A percentile compares a stretch with the other conserved stretches of the same genome.
These are phyloP conservation scores for Taxidea taxus DNA, from an alignment of 2,113 vertebrate species.

Conservation along the genomic window DNA sequence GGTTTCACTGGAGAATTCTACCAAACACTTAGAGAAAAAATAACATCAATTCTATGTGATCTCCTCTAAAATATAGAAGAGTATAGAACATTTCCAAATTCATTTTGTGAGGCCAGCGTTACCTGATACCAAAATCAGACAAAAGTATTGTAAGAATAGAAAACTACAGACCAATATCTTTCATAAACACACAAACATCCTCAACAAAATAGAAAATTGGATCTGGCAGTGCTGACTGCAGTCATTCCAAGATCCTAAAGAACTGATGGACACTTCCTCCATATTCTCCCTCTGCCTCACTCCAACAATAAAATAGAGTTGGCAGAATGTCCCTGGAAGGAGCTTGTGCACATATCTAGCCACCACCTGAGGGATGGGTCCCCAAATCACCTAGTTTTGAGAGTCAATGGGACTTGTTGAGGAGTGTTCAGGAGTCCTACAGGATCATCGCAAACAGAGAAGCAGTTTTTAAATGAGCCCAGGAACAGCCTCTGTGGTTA, in stretches of 20 bases:
- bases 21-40: neutral
- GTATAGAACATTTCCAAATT: neutral
- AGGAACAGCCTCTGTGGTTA: neutral
- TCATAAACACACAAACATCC: neutral
- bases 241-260: neutral
- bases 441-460: neutral
- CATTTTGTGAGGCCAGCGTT: neutral
- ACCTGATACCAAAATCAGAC: too few species aligned
- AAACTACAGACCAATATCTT: too few species aligned
- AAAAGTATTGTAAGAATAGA: too few species aligned
- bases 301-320: neutral
- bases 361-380: too few species aligned
- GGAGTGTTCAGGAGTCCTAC: neutral
- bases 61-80: neutral
- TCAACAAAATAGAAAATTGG: slow-evolving; percentile 1
- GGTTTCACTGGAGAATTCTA: neutral
- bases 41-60: neutral
- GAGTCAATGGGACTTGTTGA: neutral
- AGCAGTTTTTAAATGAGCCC: neutral
- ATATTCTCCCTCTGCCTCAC: neutral
- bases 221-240: neutral
- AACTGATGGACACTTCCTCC: neutral
- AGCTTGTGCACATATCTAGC: neutral
- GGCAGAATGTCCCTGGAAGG: neutral
- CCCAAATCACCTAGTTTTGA: neutral